Conservation (phyloP, 2,888 invertebrate genomes). For the Hoplodrina blanda region DNA sequence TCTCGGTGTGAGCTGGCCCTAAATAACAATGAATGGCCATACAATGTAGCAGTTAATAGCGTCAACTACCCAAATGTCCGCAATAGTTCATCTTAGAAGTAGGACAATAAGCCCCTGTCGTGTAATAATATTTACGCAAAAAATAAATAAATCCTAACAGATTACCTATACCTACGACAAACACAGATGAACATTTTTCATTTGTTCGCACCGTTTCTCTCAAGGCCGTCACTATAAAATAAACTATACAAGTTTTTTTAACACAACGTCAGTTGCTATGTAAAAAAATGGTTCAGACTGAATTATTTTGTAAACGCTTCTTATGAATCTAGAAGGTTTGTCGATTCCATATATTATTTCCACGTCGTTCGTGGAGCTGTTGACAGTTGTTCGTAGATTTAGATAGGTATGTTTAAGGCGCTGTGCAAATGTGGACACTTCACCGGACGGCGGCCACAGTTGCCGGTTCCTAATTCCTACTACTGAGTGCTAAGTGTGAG, state of each 20-base stretch:
- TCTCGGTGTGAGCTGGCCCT: no score
- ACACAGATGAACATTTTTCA: slow-evolving; percentile 12
- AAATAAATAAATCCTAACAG: neutral
- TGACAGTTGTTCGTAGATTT: neutral
- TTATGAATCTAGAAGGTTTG: slow-evolving; percentile 29
- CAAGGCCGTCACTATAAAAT: slow-evolving; percentile 7
- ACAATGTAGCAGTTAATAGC: no score
- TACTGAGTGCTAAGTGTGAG: no score
- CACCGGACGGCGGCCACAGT: no score
- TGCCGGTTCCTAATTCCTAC: no score
- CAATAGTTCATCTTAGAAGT: no score
- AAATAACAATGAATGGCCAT: no score
- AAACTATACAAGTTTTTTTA: neutral
- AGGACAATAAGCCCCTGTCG: neutral
- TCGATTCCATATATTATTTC: slow-evolving; percentile 13
- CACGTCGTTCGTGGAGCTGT: neutral
- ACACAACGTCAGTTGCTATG: slow-evolving; percentile 1
- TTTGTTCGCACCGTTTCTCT: slow-evolving; percentile 1
- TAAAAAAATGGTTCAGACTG: slow-evolving; percentile 13
- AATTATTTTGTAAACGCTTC: neutral
- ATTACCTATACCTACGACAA: neutral
- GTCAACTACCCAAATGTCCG: no score
- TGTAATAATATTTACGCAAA: neutral
- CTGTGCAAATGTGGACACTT: no score
- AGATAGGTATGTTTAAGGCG: no score